Evolutionary conservation across 2,113 vertebrate genomes (phyloP).

Genomic region (Eulemur macaco): DNA sequence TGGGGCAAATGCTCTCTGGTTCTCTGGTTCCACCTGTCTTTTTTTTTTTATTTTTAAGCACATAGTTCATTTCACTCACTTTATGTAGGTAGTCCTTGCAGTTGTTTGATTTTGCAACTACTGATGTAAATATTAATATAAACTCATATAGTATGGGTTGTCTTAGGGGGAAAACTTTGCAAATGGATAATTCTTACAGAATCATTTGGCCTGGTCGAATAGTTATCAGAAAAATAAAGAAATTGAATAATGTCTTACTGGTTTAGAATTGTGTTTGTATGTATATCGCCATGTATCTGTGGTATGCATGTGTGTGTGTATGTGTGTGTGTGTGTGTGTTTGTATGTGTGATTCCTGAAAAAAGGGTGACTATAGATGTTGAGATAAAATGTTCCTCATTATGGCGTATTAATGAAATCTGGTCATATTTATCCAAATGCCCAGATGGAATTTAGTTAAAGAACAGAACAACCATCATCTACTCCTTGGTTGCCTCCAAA

Average conservation of each 20-base stretch:
- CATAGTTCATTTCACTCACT: neutral
- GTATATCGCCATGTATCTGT: neutral
- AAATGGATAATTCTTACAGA: neutral
- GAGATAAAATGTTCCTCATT: neutral
- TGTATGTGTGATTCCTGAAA: neutral
- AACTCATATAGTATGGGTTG: neutral
- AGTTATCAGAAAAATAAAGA: neutral
- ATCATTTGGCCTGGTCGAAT: neutral
- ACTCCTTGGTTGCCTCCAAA: neutral
- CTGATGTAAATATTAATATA: neutral
- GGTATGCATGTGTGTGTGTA: no score
- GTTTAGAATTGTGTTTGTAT: neutral
- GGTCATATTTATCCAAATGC: neutral
- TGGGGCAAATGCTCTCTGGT: fast-evolving
- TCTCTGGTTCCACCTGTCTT: fast-evolving
- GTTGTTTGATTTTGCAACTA: neutral
- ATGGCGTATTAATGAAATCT: neutral
- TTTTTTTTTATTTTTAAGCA: neutral
- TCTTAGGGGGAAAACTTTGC: neutral
- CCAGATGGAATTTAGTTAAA: neutral
- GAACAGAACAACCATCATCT: neutral
- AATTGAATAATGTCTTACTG: neutral
- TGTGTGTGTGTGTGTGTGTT: neutral
- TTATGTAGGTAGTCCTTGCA: fast-evolving
- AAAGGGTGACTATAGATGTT: neutral